Conservation (phyloP, 2,113 vertebrate species). For the Channa maculata region DNA sequence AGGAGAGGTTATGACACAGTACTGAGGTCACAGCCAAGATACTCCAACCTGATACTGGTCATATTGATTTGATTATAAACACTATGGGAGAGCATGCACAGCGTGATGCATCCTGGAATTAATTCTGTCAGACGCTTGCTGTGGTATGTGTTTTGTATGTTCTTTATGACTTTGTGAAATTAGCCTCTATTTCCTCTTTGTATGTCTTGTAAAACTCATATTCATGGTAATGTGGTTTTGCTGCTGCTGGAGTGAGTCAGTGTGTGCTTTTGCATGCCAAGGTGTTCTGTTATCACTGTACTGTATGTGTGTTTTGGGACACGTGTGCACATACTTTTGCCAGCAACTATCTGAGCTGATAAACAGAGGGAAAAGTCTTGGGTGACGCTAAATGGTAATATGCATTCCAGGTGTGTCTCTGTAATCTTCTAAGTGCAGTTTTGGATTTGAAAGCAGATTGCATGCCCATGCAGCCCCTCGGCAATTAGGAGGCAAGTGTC, state of each 20-base stretch:
- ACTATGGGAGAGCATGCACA: not conserved
- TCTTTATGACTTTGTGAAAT: slow-evolving; percentile 53
- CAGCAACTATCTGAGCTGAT: slow-evolving; percentile 44
- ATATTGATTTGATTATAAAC: slow-evolving; percentile 67
- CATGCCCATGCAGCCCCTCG: slow-evolving; percentile 50
- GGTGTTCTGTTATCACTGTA: slow-evolving; percentile 9
- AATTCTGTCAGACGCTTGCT: slow-evolving; percentile 52
- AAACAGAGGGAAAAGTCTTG: slow-evolving; percentile 45
- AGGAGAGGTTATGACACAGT: slow-evolving; percentile 18
- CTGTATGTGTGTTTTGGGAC: slow-evolving; percentile 10
- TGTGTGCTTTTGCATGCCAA: slow-evolving; percentile 14
- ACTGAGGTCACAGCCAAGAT: slow-evolving; percentile 39
- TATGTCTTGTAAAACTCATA: slow-evolving; percentile 36
- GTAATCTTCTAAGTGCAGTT: slow-evolving; percentile 77
- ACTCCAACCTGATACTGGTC: slow-evolving; percentile 41
- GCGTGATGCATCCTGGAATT: slow-evolving; percentile 39
- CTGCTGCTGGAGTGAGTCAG: slow-evolving; percentile 13
- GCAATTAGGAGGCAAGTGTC: slow-evolving; percentile 74
- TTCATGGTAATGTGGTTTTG: slow-evolving; percentile 21
- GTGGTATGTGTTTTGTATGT: slow-evolving; percentile 45
- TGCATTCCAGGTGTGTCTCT: slow-evolving; percentile 74
- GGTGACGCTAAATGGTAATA: slow-evolving; percentile 60
- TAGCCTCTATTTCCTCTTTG: slow-evolving; percentile 38
- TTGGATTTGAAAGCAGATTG: slow-evolving; percentile 75
- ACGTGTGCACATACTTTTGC: not conserved